Conservation (phyloP, 2,888 invertebrate genomes). For the Scaptomyza cyrtandrae region DNA sequence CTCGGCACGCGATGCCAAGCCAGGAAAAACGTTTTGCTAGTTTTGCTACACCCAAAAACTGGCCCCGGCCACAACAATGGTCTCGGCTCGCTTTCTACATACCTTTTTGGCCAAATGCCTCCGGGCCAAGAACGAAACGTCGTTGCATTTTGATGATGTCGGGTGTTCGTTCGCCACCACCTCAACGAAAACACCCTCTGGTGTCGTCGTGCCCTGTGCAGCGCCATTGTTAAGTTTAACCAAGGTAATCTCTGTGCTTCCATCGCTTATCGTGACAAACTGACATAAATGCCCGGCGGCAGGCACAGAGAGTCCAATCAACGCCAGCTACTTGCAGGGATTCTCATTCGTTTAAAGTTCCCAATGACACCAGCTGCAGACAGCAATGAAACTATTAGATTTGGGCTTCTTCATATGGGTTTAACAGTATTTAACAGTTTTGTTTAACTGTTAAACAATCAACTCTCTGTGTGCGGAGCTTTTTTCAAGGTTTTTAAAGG, state of each 20-base stretch:
- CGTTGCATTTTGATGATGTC: constrained; percentile 78
- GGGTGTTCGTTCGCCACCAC: constrained; percentile 2
- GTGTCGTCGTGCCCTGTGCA: constrained; percentile 62
- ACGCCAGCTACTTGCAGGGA: constrained; percentile 76
- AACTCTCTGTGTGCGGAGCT: neutral
- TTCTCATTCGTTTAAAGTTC: constrained; percentile 17
- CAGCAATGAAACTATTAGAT: neutral
- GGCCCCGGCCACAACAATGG: constrained; percentile 22
- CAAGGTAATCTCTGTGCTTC: constrained; percentile 78
- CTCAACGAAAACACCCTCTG: neutral
- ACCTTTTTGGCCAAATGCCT: constrained; percentile 54
- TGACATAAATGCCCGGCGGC: constrained; percentile 78
- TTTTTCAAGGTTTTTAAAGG: too few relatives aligned
- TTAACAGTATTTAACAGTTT: neutral
- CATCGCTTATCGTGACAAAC: constrained; percentile 79
- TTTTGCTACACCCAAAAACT: constrained; percentile 43
- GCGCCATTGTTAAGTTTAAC: constrained; percentile 79
- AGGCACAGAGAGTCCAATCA: constrained; percentile 76
- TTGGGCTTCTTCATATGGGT: neutral
- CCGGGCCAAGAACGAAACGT: constrained; percentile 45
- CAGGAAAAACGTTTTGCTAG: constrained; percentile 74
- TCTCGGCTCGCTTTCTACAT: constrained; percentile 6
- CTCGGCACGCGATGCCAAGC: constrained; percentile 73
- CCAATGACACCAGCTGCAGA: constrained; percentile 40
- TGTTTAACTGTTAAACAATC: neutral